Evolutionary conservation across 2,888 invertebrate species (phyloP).

Genomic region (Torymus aiolomorphi): DNA sequence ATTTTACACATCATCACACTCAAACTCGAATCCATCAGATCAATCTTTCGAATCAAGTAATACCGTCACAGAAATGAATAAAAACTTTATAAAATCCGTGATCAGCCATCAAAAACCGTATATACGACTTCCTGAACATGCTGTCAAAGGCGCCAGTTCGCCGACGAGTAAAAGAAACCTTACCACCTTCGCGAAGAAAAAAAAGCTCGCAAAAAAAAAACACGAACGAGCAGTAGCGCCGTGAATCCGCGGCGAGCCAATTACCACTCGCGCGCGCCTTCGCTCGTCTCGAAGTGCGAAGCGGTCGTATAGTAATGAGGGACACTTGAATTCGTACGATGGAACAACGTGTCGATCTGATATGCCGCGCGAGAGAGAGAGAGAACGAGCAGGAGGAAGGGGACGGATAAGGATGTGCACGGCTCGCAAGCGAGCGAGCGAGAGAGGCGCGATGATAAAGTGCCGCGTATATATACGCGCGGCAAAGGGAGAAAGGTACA

Average conservation of each 20-base stretch:
- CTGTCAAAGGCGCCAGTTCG: too few relatives aligned
- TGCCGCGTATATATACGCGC: neutral
- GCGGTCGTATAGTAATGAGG: slow-evolving; percentile 52
- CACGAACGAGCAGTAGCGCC: neutral
- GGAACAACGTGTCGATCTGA: slow-evolving; percentile 59
- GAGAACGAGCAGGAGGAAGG: neutral
- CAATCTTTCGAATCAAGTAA: too few relatives aligned
- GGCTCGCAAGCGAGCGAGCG: slow-evolving; percentile 25
- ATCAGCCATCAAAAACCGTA: too few relatives aligned
- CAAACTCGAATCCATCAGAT: too few relatives aligned
- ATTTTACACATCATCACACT: too few relatives aligned
- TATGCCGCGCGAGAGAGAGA: slow-evolving; percentile 27
- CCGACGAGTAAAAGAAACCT: too few relatives aligned
- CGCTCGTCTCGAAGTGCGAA: slow-evolving; percentile 34
- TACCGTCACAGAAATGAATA: too few relatives aligned
- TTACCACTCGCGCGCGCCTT: slow-evolving; percentile 27
- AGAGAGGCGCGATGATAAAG: slow-evolving; percentile 48
- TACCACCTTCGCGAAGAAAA: neutral
- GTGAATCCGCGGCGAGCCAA: slow-evolving; percentile 38
- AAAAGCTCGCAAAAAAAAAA: neutral
- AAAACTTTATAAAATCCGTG: too few relatives aligned
- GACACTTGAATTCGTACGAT: slow-evolving; percentile 58
- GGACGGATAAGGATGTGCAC: slow-evolving; percentile 47
- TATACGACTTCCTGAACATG: too few relatives aligned
- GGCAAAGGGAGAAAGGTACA: too few relatives aligned